Percentiles rank a stretch among this genome's conserved stretches.
These are phyloP conservation scores for Selene dorsalis DNA, from an alignment of 2,797 vertebrate species.

Conservation along the genomic window DNA sequence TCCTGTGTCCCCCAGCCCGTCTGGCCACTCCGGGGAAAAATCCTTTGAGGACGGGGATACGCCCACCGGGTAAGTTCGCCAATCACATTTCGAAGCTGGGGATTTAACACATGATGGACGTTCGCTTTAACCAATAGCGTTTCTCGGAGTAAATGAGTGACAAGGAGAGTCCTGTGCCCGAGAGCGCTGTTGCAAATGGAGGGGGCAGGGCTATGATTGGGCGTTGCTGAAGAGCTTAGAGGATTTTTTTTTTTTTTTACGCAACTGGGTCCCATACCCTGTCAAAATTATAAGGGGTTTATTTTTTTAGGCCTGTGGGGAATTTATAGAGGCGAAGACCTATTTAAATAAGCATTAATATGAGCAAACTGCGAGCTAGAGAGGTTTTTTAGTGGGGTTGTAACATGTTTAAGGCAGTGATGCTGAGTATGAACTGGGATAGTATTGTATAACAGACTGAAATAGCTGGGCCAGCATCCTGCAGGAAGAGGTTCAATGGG, in stretches of 20 bases:
- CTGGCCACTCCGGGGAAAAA: slow-evolving; percentile 78
- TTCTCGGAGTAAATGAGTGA: slow-evolving; percentile 47
- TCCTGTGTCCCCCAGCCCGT: slow-evolving; percentile 80
- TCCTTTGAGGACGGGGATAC: slow-evolving; percentile 67
- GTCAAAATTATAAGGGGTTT: slow-evolving; percentile 32
- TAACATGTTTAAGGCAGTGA: slow-evolving; percentile 29
- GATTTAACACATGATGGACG: slow-evolving; percentile 53
- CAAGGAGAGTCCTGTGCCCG: slow-evolving; percentile 45
- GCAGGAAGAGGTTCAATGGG: slow-evolving; percentile 53
- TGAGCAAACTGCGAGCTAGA: neutral
- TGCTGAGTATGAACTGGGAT: slow-evolving; percentile 33
- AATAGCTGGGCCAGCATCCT: slow-evolving; percentile 67
- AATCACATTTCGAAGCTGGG: slow-evolving; percentile 56
- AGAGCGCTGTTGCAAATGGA: slow-evolving; percentile 22
- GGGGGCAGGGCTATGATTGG: slow-evolving; percentile 69
- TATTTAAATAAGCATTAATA: slow-evolving; percentile 8
- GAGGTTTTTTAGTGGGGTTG: neutral
- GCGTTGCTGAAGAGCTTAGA: slow-evolving; percentile 71
- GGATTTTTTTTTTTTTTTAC: slow-evolving; percentile 3
- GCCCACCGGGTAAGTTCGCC: slow-evolving; percentile 47
- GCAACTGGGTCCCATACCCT: slow-evolving; percentile 33
- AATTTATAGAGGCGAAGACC: slow-evolving; percentile 10
- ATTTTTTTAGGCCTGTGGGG: slow-evolving; percentile 57
- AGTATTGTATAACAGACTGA: slow-evolving; percentile 63
- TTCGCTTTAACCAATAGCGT: slow-evolving; percentile 54